Percentiles rank a stretch among this genome's conserved stretches.
phyloP scores from a whole-genome alignment of 2,113 vertebrate genomes.

The Petromus typicus region DNA sequence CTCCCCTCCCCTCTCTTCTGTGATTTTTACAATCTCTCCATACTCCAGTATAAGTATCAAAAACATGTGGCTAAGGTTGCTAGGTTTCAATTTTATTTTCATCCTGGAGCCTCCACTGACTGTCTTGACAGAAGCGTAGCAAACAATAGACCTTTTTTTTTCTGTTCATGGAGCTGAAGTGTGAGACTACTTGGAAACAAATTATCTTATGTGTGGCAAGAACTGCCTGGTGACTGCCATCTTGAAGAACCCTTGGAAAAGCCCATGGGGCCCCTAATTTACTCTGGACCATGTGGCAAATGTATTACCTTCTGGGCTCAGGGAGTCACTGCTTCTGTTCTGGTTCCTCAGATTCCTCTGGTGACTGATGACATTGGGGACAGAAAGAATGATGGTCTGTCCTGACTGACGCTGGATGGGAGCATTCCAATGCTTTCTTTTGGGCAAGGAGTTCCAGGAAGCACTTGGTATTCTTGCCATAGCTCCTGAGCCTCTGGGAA shows the following conservation, averaged over 20 bases:
- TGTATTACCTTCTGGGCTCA: not conserved
- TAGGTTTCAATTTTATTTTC: not conserved
- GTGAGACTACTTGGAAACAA: too few species aligned
- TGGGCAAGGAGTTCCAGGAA: too few species aligned
- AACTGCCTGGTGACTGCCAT: not conserved
- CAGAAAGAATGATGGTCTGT: not conserved
- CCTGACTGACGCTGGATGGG: not conserved
- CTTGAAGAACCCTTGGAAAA: not conserved
- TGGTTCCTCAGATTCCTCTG: not conserved
- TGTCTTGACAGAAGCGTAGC: not conserved
- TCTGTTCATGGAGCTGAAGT: not conserved
- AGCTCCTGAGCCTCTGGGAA: too few species aligned
- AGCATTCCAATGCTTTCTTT: not conserved
- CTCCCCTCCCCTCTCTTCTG: too few species aligned
- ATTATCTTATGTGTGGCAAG: not conserved
- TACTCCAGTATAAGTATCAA: not conserved
- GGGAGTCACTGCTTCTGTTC: not conserved
- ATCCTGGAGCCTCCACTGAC: not conserved
- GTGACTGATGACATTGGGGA: not conserved
- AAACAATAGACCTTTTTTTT: not conserved
- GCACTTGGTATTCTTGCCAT: too few species aligned
- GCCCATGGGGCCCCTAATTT: too few species aligned
- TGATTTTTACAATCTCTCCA: not conserved
- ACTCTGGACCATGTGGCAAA: not conserved
- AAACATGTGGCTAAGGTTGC: not conserved